Conservation (phyloP, 2,797 vertebrate species). For the Odontamblyopus rebecca region DNA sequence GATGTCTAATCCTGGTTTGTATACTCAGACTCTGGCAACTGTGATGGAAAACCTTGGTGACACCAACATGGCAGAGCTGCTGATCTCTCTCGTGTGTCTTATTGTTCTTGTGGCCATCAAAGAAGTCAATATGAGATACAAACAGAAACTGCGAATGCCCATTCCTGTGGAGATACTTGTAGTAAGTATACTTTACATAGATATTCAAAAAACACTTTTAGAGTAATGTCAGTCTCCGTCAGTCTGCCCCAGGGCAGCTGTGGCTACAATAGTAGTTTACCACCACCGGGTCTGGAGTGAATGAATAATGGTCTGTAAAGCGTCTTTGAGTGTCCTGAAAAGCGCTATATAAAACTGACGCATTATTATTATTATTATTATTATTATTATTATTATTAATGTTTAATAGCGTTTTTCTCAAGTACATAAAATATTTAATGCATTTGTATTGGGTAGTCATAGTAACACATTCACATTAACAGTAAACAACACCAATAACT, state of each 20-base stretch:
- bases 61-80: slow-evolving; percentile 85
- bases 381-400: too few relatives aligned
- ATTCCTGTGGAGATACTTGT: slow-evolving; percentile 88
- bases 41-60: slow-evolving; percentile 83
- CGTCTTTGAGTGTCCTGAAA: too few relatives aligned
- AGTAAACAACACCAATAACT: background rate
- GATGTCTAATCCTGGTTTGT: background rate
- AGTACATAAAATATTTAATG: background rate
- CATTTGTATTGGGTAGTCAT: background rate
- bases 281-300: too few relatives aligned
- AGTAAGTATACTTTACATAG: slow-evolving; percentile 54
- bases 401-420: background rate
- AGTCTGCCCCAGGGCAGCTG: too few relatives aligned
- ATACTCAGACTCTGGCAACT: slow-evolving; percentile 83
- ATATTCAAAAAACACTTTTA: background rate
- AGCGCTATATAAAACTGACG: too few relatives aligned
- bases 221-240: too few relatives aligned
- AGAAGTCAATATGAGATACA: slow-evolving; percentile 87
- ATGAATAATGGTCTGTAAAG: too few relatives aligned
- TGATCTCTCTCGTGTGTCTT: slow-evolving; percentile 87
- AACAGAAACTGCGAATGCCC: slow-evolving; percentile 82
- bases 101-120: slow-evolving; percentile 87
- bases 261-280: too few relatives aligned
- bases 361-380: too few relatives aligned
- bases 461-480: background rate